These are phyloP conservation scores for Mimachlamys varia DNA, from an alignment of 2,888 invertebrate species.

Conservation along the genomic window DNA sequence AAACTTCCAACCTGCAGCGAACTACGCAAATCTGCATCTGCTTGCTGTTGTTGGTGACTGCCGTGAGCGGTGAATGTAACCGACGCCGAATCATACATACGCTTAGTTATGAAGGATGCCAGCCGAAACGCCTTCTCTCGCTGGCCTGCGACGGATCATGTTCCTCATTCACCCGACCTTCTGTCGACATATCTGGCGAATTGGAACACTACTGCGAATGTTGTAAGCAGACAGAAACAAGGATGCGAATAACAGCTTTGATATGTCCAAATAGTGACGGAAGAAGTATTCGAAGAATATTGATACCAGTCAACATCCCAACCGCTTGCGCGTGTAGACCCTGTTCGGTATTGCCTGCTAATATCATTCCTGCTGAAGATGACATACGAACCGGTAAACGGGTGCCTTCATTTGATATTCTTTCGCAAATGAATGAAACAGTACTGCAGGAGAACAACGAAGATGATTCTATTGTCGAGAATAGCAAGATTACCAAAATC, in stretches of 20 bases:
- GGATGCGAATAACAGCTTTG: not conserved
- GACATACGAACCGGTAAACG: not conserved
- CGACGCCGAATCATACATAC: not conserved
- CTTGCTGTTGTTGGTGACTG: not conserved
- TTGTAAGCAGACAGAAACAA: not conserved
- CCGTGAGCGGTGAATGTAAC: constrained; percentile 2
- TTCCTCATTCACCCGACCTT: not conserved
- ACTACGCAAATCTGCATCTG: not conserved
- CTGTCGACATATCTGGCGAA: not conserved
- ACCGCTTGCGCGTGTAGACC: not conserved
- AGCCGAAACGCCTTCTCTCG: not conserved
- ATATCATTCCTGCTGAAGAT: not conserved
- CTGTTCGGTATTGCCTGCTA: not conserved
- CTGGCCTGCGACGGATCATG: not conserved
- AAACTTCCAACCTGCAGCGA: not conserved
- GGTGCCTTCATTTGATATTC: not conserved
- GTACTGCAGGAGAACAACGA: not conserved
- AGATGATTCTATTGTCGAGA: not conserved
- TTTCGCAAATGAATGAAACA: not conserved
- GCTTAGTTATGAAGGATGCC: not conserved
- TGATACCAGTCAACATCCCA: not conserved
- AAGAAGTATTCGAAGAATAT: not conserved
- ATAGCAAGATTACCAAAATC: not conserved
- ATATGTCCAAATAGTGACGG: not conserved
- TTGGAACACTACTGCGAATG: constrained; percentile 3